Conservation (phyloP, 2,888 invertebrate species). For the Nephrotoma appendiculata region DNA sequence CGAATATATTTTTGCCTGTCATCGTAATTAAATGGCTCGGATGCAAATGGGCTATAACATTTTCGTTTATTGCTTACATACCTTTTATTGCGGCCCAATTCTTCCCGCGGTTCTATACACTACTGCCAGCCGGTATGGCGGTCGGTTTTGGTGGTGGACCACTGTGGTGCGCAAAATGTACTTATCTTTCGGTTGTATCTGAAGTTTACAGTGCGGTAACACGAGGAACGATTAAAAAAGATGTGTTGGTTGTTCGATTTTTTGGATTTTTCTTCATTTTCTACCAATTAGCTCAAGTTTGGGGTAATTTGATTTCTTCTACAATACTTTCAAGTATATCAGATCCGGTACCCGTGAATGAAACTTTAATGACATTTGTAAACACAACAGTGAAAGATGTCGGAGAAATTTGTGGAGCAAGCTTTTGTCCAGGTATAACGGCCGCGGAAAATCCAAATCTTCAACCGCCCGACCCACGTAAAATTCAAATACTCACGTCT, state of each 20-base stretch:
- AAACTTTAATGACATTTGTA: background rate
- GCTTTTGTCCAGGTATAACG: slow-evolving; percentile 49
- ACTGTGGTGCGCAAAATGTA: slow-evolving; percentile 92
- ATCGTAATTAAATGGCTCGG: slow-evolving; percentile 78
- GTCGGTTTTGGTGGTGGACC: slow-evolving; percentile 80
- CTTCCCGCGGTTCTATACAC: slow-evolving; percentile 68
- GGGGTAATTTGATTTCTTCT: slow-evolving; percentile 85
- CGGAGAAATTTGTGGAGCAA: slow-evolving; percentile 52
- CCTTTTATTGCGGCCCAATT: slow-evolving; percentile 86
- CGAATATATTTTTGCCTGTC: slow-evolving; percentile 79
- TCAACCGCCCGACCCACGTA: slow-evolving; percentile 50
- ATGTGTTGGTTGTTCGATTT: slow-evolving; percentile 75
- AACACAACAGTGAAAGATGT: slow-evolving; percentile 27
- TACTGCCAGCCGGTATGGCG: slow-evolving; percentile 69
- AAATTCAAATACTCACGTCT: slow-evolving; percentile 65
- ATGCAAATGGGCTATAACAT: slow-evolving; percentile 77
- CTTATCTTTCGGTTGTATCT: slow-evolving; percentile 72
- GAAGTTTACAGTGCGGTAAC: slow-evolving; percentile 65
- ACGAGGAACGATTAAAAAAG: slow-evolving; percentile 42
- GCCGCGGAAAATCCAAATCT: slow-evolving; percentile 49
- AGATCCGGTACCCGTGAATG: background rate
- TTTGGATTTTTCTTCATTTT: slow-evolving; percentile 95
- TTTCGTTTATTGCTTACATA: slow-evolving; percentile 79
- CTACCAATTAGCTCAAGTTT: slow-evolving; percentile 90
- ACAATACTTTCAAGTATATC: slow-evolving; percentile 30